phyloP scores from a whole-genome alignment of 2,888 invertebrate genomes.

The Metallyticus violacea region DNA sequence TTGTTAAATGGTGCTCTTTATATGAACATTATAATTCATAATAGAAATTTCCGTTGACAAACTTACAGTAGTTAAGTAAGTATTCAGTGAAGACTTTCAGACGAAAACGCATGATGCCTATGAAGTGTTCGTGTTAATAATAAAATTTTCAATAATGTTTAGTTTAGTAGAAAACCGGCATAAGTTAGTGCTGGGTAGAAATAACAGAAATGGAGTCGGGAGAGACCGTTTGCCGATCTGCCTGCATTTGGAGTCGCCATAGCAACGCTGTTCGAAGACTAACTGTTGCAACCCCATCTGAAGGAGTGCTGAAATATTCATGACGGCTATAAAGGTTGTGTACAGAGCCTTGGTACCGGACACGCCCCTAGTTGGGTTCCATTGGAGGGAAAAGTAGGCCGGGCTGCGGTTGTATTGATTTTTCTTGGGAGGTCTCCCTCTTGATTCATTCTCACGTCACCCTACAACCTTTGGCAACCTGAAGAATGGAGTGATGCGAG shows the following conservation, averaged over 20 bases:
- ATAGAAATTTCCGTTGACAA: no score
- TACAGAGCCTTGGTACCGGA: background rate
- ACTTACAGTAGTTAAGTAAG: no score
- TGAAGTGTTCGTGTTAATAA: no score
- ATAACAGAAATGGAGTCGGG: no score
- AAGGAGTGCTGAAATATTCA: background rate
- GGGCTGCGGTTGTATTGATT: background rate
- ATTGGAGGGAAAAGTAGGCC: background rate
- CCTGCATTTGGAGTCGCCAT: background rate
- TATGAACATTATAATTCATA: no score
- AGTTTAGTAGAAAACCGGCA: no score
- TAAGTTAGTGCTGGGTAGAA: no score
- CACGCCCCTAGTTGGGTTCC: background rate
- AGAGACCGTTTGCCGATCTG: background rate
- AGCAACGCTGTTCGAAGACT: background rate
- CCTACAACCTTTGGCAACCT: background rate
- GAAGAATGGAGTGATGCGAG: background rate
- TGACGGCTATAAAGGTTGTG: background rate
- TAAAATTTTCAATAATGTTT: no score
- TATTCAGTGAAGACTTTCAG: no score
- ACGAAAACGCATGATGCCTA: no score
- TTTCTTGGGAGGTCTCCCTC: background rate
- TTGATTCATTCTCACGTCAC: background rate
- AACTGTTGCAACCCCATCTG: background rate
- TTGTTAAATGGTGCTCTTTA: no score